phyloP scores from a whole-genome alignment of 2,888 invertebrate species.

The Drosophila neutralis region DNA sequence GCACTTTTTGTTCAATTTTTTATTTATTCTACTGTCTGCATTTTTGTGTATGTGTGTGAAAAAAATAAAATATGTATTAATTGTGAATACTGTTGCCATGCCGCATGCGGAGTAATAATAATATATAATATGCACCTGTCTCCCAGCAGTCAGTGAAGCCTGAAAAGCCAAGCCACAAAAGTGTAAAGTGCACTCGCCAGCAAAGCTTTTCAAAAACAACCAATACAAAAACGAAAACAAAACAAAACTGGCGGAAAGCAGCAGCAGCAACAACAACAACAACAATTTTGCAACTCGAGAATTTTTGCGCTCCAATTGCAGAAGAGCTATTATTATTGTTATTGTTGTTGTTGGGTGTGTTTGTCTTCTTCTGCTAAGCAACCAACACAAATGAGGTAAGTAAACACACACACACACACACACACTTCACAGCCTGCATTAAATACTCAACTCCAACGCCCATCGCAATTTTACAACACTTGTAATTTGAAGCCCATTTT shows the following conservation, averaged over 20 bases:
- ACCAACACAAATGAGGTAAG: conserved; percentile 77
- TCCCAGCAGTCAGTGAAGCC: conserved; percentile 58
- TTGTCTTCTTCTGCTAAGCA: conserved; percentile 52
- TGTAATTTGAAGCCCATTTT: conserved; percentile 53
- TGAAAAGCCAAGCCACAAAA: conserved; percentile 76
- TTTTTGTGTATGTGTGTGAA: conserved; percentile 8
- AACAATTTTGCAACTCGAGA: conserved; percentile 55
- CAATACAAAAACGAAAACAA: conserved; percentile 27
- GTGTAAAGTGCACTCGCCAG: conserved; percentile 73
- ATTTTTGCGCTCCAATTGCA: conserved; percentile 70
- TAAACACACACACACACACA: conserved; percentile 18
- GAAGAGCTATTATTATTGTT: conserved; percentile 35
- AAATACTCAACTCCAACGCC: not conserved
- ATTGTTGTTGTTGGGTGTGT: conserved; percentile 23
- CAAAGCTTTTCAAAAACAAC: conserved; percentile 29
- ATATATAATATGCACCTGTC: conserved; percentile 47
- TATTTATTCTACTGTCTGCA: not conserved
- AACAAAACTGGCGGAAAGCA: conserved; percentile 25
- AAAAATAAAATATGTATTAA: conserved; percentile 8
- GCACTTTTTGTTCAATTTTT: conserved; percentile 9
- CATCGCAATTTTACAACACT: conserved; percentile 36
- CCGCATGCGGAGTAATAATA: conserved; percentile 20
- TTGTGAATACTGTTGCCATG: conserved; percentile 25
- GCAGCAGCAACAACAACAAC: not conserved
- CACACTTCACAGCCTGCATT: conserved; percentile 9